Evolutionary conservation across 2,888 invertebrate genomes (phyloP), one percentile per base, ranked within the genome.

Genomic region (Dioctria rufipes): DNA sequence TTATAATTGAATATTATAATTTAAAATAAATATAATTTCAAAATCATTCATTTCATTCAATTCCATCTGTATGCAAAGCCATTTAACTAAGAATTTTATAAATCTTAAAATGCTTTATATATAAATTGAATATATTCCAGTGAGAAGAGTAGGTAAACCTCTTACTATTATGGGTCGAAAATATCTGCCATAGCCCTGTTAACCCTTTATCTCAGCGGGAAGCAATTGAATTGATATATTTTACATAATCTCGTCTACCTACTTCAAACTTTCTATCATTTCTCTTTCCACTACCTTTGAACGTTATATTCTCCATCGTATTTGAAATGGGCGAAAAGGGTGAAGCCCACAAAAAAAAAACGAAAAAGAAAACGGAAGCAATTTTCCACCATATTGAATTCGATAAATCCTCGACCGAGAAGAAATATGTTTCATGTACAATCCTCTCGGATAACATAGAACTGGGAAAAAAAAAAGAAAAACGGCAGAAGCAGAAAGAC

Each of bases 311-410:
- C 60, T 40, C 13, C 58, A 42, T 58, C 42, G 42, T 6, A n/a
- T 5, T 42, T 42, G 13, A 2, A 3, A 25, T 25, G 25, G 58
- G 73, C 40, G 13, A 51, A 42, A 58, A 73, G 54, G 73, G 73
- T 73, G 58, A 69, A 73, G 58, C 73, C 73, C 73, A 25, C 60
- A 25, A 25, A 25, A 25, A 25, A 25, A 73, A 73, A 73, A 73
- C 73, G 73, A 73, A 58, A 63, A 65, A 66, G n/a, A 66, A 78
- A 82, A 83, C 83, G 83, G 83, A 84, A 84, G 84, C 83, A 83
- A 84, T 84, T 84, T 84, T 84, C 84, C 84, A 84, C 84, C 84
- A 84, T 84, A 84, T 84, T 84, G 84, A 84, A 84, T 83, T 83
- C 84, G 83, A 84, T 84, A 84, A 84, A 84, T 84, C 83, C 82